These are phyloP conservation scores for Whitmania pigra DNA, from an alignment of 1,140 invertebrate species.

Conservation along the genomic window DNA sequence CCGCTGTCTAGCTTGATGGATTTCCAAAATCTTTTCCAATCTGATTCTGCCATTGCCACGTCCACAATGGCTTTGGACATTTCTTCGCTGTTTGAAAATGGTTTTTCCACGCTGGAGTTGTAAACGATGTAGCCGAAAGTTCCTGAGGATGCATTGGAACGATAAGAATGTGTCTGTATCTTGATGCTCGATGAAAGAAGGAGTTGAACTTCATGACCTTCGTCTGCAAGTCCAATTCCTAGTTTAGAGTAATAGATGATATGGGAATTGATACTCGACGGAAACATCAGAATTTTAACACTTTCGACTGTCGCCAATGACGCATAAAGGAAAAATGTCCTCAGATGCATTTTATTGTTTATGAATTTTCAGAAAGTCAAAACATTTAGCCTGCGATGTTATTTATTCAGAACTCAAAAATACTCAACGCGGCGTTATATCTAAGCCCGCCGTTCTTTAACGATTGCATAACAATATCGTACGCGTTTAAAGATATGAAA, in stretches of 20 bases:
- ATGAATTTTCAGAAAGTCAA: too few relatives aligned
- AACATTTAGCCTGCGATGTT: too few relatives aligned
- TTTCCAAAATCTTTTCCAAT: not conserved
- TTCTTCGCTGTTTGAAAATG: conserved; percentile 4
- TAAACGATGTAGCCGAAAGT: not conserved
- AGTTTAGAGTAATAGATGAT: not conserved
- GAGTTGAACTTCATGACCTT: conserved; percentile 3
- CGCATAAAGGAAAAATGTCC: too few relatives aligned
- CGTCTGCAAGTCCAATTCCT: not conserved
- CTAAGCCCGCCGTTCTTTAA: too few relatives aligned
- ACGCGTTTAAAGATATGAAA: too few relatives aligned
- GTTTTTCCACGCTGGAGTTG: not conserved
- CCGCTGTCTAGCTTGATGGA: not conserved
- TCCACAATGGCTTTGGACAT: not conserved
- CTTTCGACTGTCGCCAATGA: too few relatives aligned
- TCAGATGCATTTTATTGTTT: too few relatives aligned
- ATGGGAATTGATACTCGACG: conserved; percentile 7
- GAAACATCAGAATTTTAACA: conserved; percentile 11
- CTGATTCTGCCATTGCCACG: not conserved
- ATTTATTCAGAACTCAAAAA: too few relatives aligned
- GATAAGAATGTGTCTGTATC: not conserved
- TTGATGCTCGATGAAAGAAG: not conserved
- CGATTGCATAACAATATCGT: too few relatives aligned
- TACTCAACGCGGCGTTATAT: too few relatives aligned
- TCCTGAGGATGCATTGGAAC: not conserved